Percentiles rank a stretch among this genome's conserved stretches.
Conservation (phyloP, 1,140 invertebrate species). For the Eumaeus atala region DNA sequence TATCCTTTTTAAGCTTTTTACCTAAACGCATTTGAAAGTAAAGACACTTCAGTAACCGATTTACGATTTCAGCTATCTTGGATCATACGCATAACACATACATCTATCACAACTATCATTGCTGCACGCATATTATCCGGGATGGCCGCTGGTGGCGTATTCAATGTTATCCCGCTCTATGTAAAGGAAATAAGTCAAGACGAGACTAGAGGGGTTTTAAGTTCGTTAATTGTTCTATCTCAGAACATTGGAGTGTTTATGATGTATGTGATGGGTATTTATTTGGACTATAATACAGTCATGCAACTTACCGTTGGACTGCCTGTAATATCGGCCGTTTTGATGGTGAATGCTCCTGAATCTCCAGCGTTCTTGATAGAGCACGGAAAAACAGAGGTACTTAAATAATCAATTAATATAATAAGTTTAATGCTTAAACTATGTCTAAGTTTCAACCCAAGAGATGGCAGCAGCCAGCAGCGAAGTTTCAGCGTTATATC, state of each 20-base stretch:
- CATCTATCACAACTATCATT: constrained; percentile 18
- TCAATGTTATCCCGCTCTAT: constrained; percentile 27
- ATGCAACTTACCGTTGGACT: constrained; percentile 28
- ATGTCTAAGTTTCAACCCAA: too few species aligned
- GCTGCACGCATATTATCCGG: constrained; percentile 22
- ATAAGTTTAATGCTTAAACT: too few species aligned
- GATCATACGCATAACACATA: constrained; percentile 18
- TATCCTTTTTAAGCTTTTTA: too few species aligned
- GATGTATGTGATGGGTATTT: constrained; percentile 75
- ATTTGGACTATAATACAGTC: constrained; percentile 56
- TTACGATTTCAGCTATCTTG: constrained; percentile 25
- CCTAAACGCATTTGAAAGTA: too few species aligned
- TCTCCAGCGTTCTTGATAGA: constrained; percentile 36
- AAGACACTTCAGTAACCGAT: not conserved
- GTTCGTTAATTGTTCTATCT: constrained; percentile 22
- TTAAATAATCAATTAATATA: too few species aligned
- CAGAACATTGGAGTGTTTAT: constrained; percentile 28
- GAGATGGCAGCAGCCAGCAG: too few species aligned
- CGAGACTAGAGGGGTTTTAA: constrained; percentile 26
- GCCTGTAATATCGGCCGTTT: constrained; percentile 22
- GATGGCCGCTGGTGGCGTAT: constrained; percentile 24
- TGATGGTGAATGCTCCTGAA: constrained; percentile 32
- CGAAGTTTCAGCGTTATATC: too few species aligned
- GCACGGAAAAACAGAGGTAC: constrained; percentile 33
- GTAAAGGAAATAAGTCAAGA: constrained; percentile 33